Evolutionary conservation across 23 tunicate species (phyloP), one percentile per base, ranked within the genome.

Genomic region (Clavelina lepadiformis): DNA sequence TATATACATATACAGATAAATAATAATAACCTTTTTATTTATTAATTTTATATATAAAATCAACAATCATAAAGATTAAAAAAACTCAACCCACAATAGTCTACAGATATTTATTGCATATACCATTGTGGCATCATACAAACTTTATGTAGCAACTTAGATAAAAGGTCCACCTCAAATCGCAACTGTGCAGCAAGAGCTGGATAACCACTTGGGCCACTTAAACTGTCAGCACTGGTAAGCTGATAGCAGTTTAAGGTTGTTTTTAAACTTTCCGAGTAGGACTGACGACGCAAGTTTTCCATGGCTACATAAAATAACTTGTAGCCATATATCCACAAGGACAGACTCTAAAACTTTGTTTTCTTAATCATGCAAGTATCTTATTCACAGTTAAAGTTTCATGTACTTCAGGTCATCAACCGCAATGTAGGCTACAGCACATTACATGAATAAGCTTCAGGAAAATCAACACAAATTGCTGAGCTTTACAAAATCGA

Each of bases 111-210:
- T 41, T 41, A 8, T 41, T 41, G 15, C 49, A 8, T n/a, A n/a
- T n/a, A n/a, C n/a, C n/a, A n/a, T n/a, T n/a, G n/a, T n/a, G n/a
- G n/a, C n/a, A n/a, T n/a, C n/a, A n/a, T n/a, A n/a, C n/a, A n/a
- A n/a, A n/a, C n/a, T n/a, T n/a, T n/a, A 41, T 41, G 15, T 41
- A 41, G 11, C 49, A 41, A 41, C 15, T 15, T 41, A 41, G 11
- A 41, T 41, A 41, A 41, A 41, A 8, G 49, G 13, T 41, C 11
- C 24, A 86, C 95, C 85, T 86, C 78, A 28, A 62, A 78, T 80
- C 95, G 78, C 71, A 86, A 45, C 59, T 78, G 95, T 18, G 95
- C 95, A 56, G 78, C 95, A 37, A 86, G 30, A 15, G 95, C 95
- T 35, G 85, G 75, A 49, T 57, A 78, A 3, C 95, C 83, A 78